Evolutionary conservation across 2,797 vertebrate genomes (phyloP).

Genomic region (Danio jaintianensis): DNA sequence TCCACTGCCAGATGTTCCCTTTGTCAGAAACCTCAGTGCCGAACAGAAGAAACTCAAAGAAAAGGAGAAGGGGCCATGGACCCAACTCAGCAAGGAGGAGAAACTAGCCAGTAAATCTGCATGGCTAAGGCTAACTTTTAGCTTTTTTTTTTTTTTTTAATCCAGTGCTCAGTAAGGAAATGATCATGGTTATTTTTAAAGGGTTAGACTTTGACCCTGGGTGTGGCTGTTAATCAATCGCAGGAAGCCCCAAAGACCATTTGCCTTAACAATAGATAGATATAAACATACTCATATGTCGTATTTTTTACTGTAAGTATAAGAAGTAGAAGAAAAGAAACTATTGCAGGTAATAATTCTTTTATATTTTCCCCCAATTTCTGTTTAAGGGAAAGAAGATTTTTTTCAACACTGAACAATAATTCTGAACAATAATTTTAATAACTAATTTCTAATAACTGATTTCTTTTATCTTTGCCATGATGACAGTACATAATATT

Average conservation of each 20-base stretch:
- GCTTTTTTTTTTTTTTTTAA: not conserved
- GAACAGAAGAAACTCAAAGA: constrained; percentile 70
- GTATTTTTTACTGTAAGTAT: not conserved
- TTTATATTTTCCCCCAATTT: no score
- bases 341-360: not conserved
- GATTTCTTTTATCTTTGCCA: no score
- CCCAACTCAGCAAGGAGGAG: constrained; percentile 68
- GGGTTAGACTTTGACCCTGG: constrained; percentile 3
- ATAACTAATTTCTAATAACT: no score
- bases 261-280: not conserved
- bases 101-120: constrained; percentile 67
- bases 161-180: not conserved
- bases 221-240: constrained; percentile 8
- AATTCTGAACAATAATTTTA: no score
- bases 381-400: no score
- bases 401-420: no score
- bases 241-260: not conserved
- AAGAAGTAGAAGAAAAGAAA: not conserved
- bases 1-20: constrained; percentile 68
- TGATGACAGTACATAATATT: no score
- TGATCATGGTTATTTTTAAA: not conserved
- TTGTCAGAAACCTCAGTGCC: constrained; percentile 58
- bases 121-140: not conserved
- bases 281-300: not conserved
- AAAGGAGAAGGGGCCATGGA: constrained; percentile 72